These are phyloP conservation scores for Solenopsis invicta DNA, from an alignment of 1,140 invertebrate genomes.

Conservation along the genomic window DNA sequence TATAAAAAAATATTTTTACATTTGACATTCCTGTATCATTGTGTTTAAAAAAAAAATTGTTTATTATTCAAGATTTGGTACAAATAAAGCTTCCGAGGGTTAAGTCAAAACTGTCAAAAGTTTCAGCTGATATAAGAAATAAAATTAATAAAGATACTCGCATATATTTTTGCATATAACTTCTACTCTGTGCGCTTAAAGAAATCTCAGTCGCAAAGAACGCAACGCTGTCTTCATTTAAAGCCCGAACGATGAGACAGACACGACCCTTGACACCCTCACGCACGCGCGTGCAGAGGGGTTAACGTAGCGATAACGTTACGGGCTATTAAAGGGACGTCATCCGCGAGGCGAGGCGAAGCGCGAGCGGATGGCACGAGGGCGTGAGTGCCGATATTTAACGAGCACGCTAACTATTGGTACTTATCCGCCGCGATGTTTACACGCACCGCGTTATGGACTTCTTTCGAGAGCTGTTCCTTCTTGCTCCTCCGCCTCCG, in stretches of 20 bases:
- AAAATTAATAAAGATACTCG: neutral
- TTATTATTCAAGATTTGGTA: neutral
- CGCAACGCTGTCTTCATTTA: constrained; percentile 29
- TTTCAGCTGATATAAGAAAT: neutral
- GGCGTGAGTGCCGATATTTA: constrained; percentile 70
- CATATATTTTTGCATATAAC: neutral
- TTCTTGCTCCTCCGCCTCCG: constrained; percentile 65
- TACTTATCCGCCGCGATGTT: constrained; percentile 70
- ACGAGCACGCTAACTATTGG: constrained; percentile 74
- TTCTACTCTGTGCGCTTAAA: no score
- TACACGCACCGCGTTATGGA: constrained; percentile 71
- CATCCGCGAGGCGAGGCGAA: neutral
- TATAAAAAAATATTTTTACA: neutral
- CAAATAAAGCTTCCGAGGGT: neutral
- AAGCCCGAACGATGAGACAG: neutral
- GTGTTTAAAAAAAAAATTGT: neutral
- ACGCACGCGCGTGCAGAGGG: neutral
- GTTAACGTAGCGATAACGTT: constrained; percentile 61
- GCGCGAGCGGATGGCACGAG: constrained; percentile 35
- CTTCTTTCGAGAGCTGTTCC: constrained; percentile 65
- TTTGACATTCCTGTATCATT: neutral
- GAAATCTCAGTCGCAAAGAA: neutral
- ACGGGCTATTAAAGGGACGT: constrained; percentile 60
- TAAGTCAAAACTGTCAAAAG: no score
- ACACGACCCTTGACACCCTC: constrained; percentile 12